Conservation (phyloP, 1,140 invertebrate genomes). For the Cyclargus thomasi region DNA sequence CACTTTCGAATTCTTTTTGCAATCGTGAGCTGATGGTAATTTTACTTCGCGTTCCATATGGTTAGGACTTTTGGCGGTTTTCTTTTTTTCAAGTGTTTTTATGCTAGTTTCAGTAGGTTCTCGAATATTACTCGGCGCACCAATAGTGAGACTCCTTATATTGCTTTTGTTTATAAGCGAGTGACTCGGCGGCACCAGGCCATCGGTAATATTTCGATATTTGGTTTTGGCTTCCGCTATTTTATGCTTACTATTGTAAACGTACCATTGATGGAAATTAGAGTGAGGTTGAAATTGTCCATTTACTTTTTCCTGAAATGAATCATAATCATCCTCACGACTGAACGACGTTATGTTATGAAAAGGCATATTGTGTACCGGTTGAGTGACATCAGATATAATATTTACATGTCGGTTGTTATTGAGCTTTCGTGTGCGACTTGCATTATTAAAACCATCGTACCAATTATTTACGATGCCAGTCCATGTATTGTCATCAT, state of each 20-base stretch:
- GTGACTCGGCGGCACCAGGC: neutral
- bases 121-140: neutral
- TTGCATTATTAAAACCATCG: conserved; percentile 25
- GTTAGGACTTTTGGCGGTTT: neutral
- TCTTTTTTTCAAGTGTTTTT: neutral
- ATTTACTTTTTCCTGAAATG: neutral
- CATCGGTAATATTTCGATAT: neutral
- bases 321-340: neutral
- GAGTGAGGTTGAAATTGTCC: neutral
- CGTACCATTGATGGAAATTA: neutral
- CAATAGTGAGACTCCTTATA: conserved; percentile 3
- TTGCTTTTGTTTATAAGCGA: neutral
- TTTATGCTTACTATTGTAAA: neutral
- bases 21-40: neutral
- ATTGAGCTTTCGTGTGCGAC: neutral
- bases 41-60: neutral
- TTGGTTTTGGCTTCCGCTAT: neutral
- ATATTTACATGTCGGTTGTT: neutral
- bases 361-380: neutral
- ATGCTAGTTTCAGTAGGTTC: neutral
- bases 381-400: neutral
- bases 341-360: neutral
- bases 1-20: neutral
- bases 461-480: conserved; percentile 46
- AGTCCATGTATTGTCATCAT: conserved; percentile 25